Evolutionary conservation across 2,113 vertebrate genomes (phyloP), one percentile per base, ranked within the genome.

Genomic region (Corythornis vintsioides): DNA sequence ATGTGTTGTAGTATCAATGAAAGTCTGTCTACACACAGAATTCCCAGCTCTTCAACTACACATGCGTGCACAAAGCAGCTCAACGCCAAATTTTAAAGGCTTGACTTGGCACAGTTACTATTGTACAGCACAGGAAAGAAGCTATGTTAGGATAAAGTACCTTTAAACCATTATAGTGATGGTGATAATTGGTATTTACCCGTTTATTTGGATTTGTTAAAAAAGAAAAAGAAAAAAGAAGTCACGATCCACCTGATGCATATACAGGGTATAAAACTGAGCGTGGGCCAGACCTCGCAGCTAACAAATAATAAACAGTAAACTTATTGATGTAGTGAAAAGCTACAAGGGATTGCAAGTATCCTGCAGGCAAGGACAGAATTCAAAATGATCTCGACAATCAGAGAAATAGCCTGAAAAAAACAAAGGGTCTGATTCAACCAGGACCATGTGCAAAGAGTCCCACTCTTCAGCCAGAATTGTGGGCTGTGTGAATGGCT

Each of bases 301-400:
- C 64, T 69, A 92, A 69, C 93, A 91, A 89, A 86, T 77, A 94
- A 93, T 91, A 94, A 96, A 96, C 94, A 95, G 90, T 96, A 94
- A 95, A 96, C 74, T 93, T 93, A 96, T 86, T 96, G 92, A 94
- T 96, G 89, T 72, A 82, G 57, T 84, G 93, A 94, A 88, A 92
- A 94, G 93, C 93, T 93, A 95, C 83, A 95, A 94, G 90, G 89
- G 92, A 83, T 88, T 96, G 93, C 67, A 92, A 95, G 73, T 86
- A 95, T 67, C 88, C 94, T 94, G 94, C 48, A 60, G 95, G 90
- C 94, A 96, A 83, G 95, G 90, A 24, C 85, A 77, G 95, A 95
- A 96, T 96, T 95, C 92, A 86, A 95, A 96, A 95, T 90, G 88
- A 96, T 88, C 95, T 79, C 4, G 2, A 95, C 83, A 94, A 94